Base-by-base conservation (phyloP, 37 sponge, comb jelly and placozoan species). In the Ianthella basta region DNA sequence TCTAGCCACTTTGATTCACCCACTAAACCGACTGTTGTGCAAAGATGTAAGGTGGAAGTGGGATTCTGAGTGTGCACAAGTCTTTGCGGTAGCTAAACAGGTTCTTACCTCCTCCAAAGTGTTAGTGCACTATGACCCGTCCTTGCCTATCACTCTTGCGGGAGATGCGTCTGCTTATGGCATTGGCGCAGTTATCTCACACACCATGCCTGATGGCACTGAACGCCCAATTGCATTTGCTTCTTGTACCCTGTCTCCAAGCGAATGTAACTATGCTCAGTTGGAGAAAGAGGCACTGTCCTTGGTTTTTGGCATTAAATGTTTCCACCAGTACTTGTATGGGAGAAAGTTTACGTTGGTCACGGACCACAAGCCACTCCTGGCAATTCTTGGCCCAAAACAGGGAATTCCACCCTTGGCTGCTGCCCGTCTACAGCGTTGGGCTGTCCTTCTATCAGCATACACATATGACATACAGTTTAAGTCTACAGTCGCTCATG, bases 271-370 rank as follows among this genome's bases (percentile, higher is more conserved):
- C 13, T 84, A 84, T 44, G 38, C 73, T 8, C 72, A 70, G 24
- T n/a, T 84, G 35, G 84, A 84, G 72, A 84, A 70, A 37, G 84
- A 84, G 25, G 84, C 84, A 8, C 59, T 84, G 8, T 55, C 56
- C 23, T 16, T 82, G 12, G 32, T 82, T 32, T 82, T 34, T 32
- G 68, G 50, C 32, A 21, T 84, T 14, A 23, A 15, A 66, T 24
- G 23, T 70, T 70, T 16, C 24, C 72, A 70, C 12, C 72, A 70
- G 37, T 70, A 70, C 12, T 10, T 70, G 36, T 70, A 70, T 35
- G 72, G 72, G 20, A 27, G 72, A 34, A 6, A 32, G 20, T 70
- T 70, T 16, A 70, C 37, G 4, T 35, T 70, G 2, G 4, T 35
- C 29, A 70, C 72, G 5, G 72, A 70, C 37, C 72, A 70, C 72